Percentiles rank a stretch among this genome's conserved stretches.
Conservation (phyloP, 2,113 vertebrate genomes). For the Origma solitaria region DNA sequence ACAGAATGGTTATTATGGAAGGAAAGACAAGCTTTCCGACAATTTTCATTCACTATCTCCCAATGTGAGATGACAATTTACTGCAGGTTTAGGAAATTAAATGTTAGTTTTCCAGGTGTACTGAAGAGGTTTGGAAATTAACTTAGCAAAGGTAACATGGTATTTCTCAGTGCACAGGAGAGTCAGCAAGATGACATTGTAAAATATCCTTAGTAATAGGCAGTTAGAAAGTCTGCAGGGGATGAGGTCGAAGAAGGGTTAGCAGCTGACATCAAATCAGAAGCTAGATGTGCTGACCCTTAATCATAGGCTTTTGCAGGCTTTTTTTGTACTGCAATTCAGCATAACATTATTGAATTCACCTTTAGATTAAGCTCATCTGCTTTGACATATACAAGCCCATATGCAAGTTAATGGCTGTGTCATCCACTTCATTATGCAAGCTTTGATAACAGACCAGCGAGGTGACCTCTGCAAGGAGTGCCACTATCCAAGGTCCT, state of each 20-base stretch:
- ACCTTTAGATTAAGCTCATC: constrained; percentile 52
- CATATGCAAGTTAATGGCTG: constrained; percentile 40
- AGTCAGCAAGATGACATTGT: constrained; percentile 55
- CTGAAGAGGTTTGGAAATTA: constrained; percentile 31
- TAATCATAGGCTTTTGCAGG: constrained; percentile 46
- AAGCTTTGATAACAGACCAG: constrained; percentile 4
- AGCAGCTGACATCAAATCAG: constrained; percentile 62
- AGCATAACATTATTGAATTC: constrained; percentile 65
- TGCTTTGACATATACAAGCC: constrained; percentile 20
- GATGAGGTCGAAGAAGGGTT: constrained; percentile 66
- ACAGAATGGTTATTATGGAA: background rate
- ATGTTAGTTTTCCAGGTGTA: background rate
- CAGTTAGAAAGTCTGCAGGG: constrained; percentile 38
- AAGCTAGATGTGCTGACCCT: constrained; percentile 61
- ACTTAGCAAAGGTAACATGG: background rate
- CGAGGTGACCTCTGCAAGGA: background rate
- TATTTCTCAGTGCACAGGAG: constrained; percentile 42
- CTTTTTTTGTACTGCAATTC: constrained; percentile 60
- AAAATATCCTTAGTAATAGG: constrained; percentile 46
- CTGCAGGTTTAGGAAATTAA: constrained; percentile 33
- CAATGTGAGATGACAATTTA: background rate
- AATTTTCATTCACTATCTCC: background rate
- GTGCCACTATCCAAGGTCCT: background rate
- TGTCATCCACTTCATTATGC: constrained; percentile 33
- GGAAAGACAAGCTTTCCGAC: background rate